Percentiles rank a stretch among this genome's conserved stretches.
Conservation (phyloP, 2,113 vertebrate genomes). For the Crotalus horridus region DNA sequence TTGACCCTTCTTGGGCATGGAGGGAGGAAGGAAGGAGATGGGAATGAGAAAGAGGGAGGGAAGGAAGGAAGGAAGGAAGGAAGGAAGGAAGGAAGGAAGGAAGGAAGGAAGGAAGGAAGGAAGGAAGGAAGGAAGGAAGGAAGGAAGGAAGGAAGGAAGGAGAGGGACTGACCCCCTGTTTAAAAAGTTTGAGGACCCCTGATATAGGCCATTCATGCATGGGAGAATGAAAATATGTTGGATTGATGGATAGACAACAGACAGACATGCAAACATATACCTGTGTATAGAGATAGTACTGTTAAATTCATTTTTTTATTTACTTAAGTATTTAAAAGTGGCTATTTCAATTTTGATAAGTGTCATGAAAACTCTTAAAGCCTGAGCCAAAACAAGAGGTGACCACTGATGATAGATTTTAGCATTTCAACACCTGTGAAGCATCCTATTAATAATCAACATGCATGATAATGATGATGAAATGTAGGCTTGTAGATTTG, state of each 20-base stretch:
- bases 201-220: conserved; percentile 34
- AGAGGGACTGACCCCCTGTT: no score
- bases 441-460: background rate
- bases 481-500: background rate
- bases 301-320: conserved; percentile 59
- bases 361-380: conserved; percentile 14
- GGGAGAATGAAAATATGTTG: conserved; percentile 15
- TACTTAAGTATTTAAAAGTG: conserved; percentile 46
- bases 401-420: conserved; percentile 50
- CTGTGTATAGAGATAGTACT: conserved; percentile 48
- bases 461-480: conserved; percentile 5
- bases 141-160: no score
- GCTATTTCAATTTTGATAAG: conserved; percentile 41
- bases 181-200: no score
- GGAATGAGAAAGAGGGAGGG: no score
- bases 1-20: no score
- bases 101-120: no score
- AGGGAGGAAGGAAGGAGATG: no score
- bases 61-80: no score
- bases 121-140: no score
- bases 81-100: no score
- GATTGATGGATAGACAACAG: background rate
- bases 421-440: background rate
- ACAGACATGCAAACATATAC: background rate
- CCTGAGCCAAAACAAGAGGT: conserved; percentile 56